phyloP scores from a whole-genome alignment of 2,797 vertebrate genomes.

The Setipinna tenuifilis region DNA sequence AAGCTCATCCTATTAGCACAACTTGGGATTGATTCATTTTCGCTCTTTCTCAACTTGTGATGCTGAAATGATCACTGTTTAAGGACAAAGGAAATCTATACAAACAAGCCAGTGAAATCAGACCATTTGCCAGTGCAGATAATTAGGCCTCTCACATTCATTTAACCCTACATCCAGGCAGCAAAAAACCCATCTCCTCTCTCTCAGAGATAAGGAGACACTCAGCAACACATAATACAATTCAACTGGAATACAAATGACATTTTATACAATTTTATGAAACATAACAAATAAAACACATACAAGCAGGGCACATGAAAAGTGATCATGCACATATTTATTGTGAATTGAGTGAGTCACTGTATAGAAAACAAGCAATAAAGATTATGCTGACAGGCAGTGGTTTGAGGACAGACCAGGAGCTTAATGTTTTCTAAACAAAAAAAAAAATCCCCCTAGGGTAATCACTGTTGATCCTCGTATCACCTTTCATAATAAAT shows the following conservation, averaged over 20 bases:
- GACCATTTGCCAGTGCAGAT: background rate
- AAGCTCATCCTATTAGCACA: conserved; percentile 20
- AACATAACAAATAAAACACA: too few relatives aligned
- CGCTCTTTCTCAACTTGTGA: background rate
- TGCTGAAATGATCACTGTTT: conserved; percentile 18
- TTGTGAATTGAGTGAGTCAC: too few relatives aligned
- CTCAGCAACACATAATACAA: background rate
- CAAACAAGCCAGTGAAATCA: background rate
- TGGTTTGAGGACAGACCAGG: background rate
- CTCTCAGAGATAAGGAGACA: background rate
- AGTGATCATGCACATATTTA: too few relatives aligned
- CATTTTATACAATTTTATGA: background rate
- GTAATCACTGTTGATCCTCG: conserved; percentile 16
- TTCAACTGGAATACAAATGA: too few relatives aligned
- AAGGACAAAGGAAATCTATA: conserved; percentile 14
- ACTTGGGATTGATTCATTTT: conserved; percentile 20
- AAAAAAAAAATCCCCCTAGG: background rate
- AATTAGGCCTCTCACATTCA: conserved; percentile 15
- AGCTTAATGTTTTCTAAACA: conserved; percentile 21
- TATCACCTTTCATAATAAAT: conserved; percentile 10
- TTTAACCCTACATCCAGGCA: background rate
- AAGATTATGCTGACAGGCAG: conserved; percentile 12
- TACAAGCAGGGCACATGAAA: too few relatives aligned
- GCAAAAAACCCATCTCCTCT: background rate
- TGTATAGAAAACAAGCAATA: background rate